These are phyloP conservation scores for Calliopsis andreniformis DNA, from an alignment of 1,140 invertebrate genomes.

Conservation along the genomic window DNA sequence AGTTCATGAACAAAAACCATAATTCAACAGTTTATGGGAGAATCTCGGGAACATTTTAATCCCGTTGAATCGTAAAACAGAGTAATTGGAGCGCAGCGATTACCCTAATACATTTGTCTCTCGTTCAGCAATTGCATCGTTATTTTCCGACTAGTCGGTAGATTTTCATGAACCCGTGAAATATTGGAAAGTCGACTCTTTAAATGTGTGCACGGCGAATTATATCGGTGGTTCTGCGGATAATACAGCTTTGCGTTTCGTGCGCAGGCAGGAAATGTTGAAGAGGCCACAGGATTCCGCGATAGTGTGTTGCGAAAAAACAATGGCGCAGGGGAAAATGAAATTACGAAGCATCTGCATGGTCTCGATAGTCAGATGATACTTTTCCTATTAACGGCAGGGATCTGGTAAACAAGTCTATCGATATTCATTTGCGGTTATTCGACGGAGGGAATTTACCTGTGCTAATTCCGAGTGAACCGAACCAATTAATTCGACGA, in stretches of 20 bases:
- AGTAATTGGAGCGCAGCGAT: too few relatives aligned
- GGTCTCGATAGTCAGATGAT: background rate
- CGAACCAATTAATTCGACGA: conserved; percentile 44
- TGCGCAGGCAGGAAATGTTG: background rate
- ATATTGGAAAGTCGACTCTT: background rate
- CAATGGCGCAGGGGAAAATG: too few relatives aligned
- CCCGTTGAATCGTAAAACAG: too few relatives aligned
- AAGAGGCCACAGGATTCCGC: background rate
- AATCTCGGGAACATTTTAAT: too few relatives aligned
- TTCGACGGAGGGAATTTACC: conserved; percentile 35
- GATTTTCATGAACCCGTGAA: background rate
- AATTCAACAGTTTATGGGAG: background rate
- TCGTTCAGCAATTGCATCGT: background rate
- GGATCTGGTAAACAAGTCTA: conserved; percentile 43
- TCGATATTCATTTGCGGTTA: conserved; percentile 44
- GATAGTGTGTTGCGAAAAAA: too few relatives aligned
- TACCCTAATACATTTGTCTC: too few relatives aligned
- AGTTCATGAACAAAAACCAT: background rate
- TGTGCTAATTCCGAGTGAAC: conserved; percentile 38
- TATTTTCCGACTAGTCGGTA: background rate
- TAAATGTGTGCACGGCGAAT: background rate
- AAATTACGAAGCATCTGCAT: conserved; percentile 3
- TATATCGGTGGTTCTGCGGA: background rate
- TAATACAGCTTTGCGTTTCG: background rate
- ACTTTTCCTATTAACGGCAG: conserved; percentile 11